These are phyloP conservation scores for Saccostrea cuccullata DNA, from an alignment of 1,140 invertebrate species.

Conservation along the genomic window DNA sequence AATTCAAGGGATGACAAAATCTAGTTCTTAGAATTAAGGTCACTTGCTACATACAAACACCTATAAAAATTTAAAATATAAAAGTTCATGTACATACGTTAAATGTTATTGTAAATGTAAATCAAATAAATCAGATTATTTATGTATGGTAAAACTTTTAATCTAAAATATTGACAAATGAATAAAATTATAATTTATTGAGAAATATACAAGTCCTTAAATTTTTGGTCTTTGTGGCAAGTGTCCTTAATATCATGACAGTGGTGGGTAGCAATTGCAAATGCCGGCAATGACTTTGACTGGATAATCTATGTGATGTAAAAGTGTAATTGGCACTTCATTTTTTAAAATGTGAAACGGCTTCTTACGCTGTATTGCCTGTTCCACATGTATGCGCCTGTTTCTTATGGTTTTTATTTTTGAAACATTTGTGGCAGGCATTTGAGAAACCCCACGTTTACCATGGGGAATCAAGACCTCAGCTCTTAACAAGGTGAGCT, in stretches of 20 bases:
- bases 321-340: slow-evolving; percentile 45
- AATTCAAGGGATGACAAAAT: no score
- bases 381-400: slow-evolving; percentile 27
- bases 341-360: slow-evolving; percentile 42
- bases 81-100: no score
- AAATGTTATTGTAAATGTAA: no score
- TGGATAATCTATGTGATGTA: slow-evolving; percentile 43
- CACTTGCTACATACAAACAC: no score
- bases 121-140: no score
- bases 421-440: no score
- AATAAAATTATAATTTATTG: background rate
- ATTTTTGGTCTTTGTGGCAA: background rate
- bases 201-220: background rate
- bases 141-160: no score
- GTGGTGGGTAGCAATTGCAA: slow-evolving; percentile 44
- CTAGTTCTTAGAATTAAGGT: no score
- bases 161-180: background rate
- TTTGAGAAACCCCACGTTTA: slow-evolving; percentile 36
- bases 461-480: slow-evolving; percentile 36
- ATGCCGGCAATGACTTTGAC: slow-evolving; percentile 40
- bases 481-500: slow-evolving; percentile 10
- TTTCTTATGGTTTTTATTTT: background rate
- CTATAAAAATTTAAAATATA: no score
- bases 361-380: slow-evolving; percentile 42
- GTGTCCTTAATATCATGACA: slow-evolving; percentile 26